Conservation (phyloP, 2,888 invertebrate species). For the Antheraea assamensis region DNA sequence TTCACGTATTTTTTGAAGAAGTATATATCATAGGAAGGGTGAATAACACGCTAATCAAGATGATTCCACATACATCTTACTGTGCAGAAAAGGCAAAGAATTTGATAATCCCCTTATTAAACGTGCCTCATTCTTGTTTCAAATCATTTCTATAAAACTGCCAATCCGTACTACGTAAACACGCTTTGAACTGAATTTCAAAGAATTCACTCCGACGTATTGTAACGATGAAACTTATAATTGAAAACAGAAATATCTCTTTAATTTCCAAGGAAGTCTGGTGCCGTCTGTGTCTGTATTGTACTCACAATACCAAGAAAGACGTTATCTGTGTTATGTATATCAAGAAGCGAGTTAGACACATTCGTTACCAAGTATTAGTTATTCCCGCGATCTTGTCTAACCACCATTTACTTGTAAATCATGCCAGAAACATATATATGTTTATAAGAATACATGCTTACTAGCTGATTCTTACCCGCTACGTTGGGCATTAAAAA, state of each 20-base stretch:
- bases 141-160: background rate
- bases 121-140: background rate
- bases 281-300: background rate
- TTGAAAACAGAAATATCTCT: slow-evolving; percentile 2
- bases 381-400: background rate
- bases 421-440: background rate
- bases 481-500: too few species aligned
- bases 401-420: background rate
- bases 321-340: background rate
- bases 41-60: too few species aligned
- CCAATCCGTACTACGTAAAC: background rate
- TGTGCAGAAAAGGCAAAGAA: too few species aligned
- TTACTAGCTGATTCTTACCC: too few species aligned
- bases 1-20: too few species aligned
- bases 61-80: too few species aligned
- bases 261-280: slow-evolving; percentile 1
- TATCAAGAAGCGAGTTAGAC: background rate
- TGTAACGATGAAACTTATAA: background rate
- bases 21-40: too few species aligned
- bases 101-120: too few species aligned
- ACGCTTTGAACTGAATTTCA: background rate
- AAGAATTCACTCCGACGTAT: background rate
- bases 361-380: background rate
- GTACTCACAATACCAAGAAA: slow-evolving; percentile 3
- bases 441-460: too few species aligned